A percentile compares a stretch with the other conserved stretches of the same genome.
Conservation (phyloP, 2,888 invertebrate genomes). For the Cantharis rufa region DNA sequence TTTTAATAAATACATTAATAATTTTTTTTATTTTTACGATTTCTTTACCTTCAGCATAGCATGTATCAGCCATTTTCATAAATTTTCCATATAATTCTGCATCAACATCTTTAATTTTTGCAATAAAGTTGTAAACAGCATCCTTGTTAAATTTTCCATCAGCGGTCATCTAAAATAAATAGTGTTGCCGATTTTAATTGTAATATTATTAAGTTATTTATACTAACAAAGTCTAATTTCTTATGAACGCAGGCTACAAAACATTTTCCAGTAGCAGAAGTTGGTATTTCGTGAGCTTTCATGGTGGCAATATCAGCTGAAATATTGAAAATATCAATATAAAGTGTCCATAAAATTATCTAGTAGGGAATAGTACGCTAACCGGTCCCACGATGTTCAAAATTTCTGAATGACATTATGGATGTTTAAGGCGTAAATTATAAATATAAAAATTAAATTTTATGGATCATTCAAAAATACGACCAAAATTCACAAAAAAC, state of each 20-base stretch:
- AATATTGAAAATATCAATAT: background rate
- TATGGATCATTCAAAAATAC: too few relatives aligned
- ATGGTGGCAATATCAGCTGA: background rate
- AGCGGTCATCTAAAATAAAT: background rate
- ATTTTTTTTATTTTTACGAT: too few relatives aligned
- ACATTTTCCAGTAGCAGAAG: background rate
- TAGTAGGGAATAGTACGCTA: too few relatives aligned
- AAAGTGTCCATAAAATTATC: background rate
- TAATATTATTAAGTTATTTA: background rate
- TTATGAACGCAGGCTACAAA: background rate
- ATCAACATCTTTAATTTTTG: background rate
- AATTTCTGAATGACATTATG: too few relatives aligned
- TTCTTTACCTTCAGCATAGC: background rate
- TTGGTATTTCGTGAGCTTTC: background rate
- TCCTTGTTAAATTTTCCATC: background rate
- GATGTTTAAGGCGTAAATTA: too few relatives aligned
- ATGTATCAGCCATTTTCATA: background rate
- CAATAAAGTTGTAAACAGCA: background rate
- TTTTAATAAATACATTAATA: background rate
- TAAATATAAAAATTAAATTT: too few relatives aligned
- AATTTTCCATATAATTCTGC: background rate
- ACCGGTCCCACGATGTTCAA: too few relatives aligned
- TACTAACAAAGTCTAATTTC: slow-evolving; percentile 2
- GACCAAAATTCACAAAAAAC: too few relatives aligned
- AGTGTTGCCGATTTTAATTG: background rate